These are phyloP conservation scores for Formica exsecta DNA, from an alignment of 1,140 invertebrate genomes.

Conservation along the genomic window DNA sequence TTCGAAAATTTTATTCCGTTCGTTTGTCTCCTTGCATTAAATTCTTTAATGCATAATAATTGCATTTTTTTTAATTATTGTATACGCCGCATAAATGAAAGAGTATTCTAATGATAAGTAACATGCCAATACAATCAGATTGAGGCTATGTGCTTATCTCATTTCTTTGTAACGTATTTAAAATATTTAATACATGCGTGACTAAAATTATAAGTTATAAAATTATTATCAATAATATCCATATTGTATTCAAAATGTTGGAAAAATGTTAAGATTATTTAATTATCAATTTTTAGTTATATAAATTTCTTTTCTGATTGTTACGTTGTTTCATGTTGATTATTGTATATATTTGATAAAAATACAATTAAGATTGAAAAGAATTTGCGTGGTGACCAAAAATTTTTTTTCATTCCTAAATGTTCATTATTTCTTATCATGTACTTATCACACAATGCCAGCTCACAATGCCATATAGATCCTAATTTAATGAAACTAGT, in stretches of 20 bases:
- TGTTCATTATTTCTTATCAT: background rate
- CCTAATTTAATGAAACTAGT: too few relatives aligned
- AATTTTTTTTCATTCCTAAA: background rate
- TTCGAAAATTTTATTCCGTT: slow-evolving; percentile 9
- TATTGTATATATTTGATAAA: slow-evolving; percentile 49
- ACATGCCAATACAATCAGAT: background rate
- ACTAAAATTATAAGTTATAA: background rate
- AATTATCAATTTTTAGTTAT: background rate
- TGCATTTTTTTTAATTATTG: slow-evolving; percentile 25
- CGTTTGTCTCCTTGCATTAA: background rate
- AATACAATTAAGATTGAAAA: slow-evolving; percentile 12
- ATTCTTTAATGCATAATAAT: background rate
- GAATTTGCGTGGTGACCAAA: background rate
- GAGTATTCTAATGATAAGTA: slow-evolving; percentile 35
- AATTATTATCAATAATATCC: background rate
- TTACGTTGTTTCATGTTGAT: slow-evolving; percentile 1
- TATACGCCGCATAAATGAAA: slow-evolving; percentile 15
- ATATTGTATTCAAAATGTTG: slow-evolving; percentile 3
- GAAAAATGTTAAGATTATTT: slow-evolving; percentile 13
- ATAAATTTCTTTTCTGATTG: background rate
- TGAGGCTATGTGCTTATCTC: background rate
- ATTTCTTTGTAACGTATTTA: background rate
- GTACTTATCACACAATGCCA: background rate
- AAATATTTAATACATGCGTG: background rate
- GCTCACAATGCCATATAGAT: background rate